A percentile compares a stretch with the other conserved stretches of the same genome.
Conservation (phyloP, 2,888 invertebrate genomes). For the Conchocele bisecta region DNA sequence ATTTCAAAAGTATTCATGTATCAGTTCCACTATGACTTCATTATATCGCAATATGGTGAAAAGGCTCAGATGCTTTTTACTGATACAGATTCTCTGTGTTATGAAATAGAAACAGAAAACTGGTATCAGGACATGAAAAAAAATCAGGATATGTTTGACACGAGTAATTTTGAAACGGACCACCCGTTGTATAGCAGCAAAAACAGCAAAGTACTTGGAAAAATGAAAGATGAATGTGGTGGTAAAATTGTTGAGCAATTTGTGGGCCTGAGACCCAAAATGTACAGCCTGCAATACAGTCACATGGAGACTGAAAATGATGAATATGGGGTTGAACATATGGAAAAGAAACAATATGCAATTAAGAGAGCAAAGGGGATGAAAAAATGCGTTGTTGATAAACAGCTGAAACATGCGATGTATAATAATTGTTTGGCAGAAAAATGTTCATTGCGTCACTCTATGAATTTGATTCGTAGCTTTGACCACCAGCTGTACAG, state of each 20-base stretch:
- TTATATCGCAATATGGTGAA: conserved; percentile 12
- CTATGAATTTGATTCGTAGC: conserved; percentile 26
- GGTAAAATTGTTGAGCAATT: conserved; percentile 20
- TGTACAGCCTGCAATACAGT: conserved; percentile 15
- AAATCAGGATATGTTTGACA: conserved; percentile 16
- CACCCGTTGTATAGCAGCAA: conserved; percentile 1
- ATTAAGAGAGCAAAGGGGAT: conserved; percentile 6
- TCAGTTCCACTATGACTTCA: conserved; percentile 19
- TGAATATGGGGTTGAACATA: no score
- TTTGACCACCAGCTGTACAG: conserved; percentile 24
- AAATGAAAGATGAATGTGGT: conserved; percentile 30
- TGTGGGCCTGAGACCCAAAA: conserved; percentile 26
- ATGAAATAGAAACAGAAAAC: conserved; percentile 7
- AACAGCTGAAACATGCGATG: conserved; percentile 23
- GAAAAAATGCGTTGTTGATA: conserved; percentile 25
- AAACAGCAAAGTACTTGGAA: conserved; percentile 19
- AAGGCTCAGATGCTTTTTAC: conserved; percentile 13
- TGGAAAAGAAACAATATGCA: no score
- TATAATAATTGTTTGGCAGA: conserved; percentile 19
- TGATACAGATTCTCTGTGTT: conserved; percentile 8
- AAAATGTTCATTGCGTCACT: neutral
- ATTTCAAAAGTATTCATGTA: conserved; percentile 17
- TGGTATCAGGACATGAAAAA: conserved; percentile 16
- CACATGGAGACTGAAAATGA: neutral
- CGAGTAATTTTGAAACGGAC: conserved; percentile 1